Percentiles rank a stretch among this genome's conserved stretches.
Evolutionary conservation across 1,140 invertebrate species (phyloP).

Genomic region (Latrodectus geometricus): DNA sequence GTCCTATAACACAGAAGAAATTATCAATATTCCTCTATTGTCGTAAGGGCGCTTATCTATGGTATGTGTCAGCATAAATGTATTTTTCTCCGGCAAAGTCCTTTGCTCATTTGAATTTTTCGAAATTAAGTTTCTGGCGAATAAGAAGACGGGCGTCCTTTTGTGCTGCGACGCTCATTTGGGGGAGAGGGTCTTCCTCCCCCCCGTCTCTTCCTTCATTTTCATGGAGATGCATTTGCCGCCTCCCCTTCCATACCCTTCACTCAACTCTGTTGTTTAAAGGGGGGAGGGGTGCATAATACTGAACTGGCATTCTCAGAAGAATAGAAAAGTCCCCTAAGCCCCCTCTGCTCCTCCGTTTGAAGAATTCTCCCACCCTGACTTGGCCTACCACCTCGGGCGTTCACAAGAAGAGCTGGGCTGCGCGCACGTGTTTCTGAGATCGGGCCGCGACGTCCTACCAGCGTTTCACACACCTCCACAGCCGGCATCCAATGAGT

Average conservation of each 20-base stretch:
- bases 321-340: constrained; percentile 50
- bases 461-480: constrained; percentile 7
- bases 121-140: constrained; percentile 57
- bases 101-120: constrained; percentile 58
- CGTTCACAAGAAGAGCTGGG: constrained; percentile 11
- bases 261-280: constrained; percentile 29
- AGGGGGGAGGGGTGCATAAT: constrained; percentile 17
- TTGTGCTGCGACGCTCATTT: constrained; percentile 14
- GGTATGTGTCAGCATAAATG: constrained; percentile 46
- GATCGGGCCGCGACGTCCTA: neutral
- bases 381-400: constrained; percentile 22
- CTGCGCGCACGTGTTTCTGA: constrained; percentile 1
- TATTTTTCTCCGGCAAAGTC: constrained; percentile 18
- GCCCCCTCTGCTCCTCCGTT: constrained; percentile 8
- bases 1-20: neutral
- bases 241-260: neutral
- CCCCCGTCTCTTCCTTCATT: constrained; percentile 10
- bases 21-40: constrained; percentile 25
- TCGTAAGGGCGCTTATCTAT: constrained; percentile 35
- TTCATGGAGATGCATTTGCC: constrained; percentile 17
- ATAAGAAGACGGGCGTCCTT: constrained; percentile 35
- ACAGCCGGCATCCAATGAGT: neutral
- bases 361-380: neutral
- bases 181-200: neutral
- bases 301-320: neutral